Base-by-base conservation (phyloP, 2,797 vertebrate species). In the Phataginus tricuspis region DNA sequence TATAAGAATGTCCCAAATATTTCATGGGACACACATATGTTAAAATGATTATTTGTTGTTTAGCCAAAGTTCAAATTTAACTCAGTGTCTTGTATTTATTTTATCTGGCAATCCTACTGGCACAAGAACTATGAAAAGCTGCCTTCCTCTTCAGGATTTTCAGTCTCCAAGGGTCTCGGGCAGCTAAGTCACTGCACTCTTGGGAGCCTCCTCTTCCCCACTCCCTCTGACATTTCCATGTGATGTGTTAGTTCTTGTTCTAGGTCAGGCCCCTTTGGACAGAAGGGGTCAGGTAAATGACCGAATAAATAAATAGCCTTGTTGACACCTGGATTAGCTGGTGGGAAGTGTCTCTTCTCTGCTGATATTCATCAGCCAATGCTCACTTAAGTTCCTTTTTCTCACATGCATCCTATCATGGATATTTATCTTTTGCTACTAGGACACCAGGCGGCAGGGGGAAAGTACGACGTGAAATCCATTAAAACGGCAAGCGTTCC, bases 401-500 rank as follows among this genome's bases (percentile, higher is more conserved):
- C 11, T 39, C 34, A 9, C 49, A 4, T 39, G n/a, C 4, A 8
- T 92, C 31, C 39, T 57, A 84, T 74, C 64, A 23, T 9, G 0
- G 49, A 45, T 71, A 66, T 94, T 95, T 95, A 72, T 92, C 90
- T 95, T 94, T 64, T 92, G 87, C 85, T 74, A 53, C 63, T 57
- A 85, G 90, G 37, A 84, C 45, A 49, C 68, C 19, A 61, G 69
- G 45, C 37, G 31, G 42, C 42, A 27, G 49, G 74, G 57, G 51
- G 80, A 23, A 15, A 0, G 29, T 27, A 82, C 29, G 5, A 85
- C 0, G 1, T 6, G 37, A 95, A 94, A 96, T 92, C 90, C 88
- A 95, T 96, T 92, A 95, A 69, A 79, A 71, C 53, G 92, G 82
- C 69, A 79, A 97, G 83, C 61, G 86, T 80, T 59, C 66, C 53